phyloP scores from a whole-genome alignment of 92 coral and sea anemone genomes.

The Siderastrea siderea region DNA sequence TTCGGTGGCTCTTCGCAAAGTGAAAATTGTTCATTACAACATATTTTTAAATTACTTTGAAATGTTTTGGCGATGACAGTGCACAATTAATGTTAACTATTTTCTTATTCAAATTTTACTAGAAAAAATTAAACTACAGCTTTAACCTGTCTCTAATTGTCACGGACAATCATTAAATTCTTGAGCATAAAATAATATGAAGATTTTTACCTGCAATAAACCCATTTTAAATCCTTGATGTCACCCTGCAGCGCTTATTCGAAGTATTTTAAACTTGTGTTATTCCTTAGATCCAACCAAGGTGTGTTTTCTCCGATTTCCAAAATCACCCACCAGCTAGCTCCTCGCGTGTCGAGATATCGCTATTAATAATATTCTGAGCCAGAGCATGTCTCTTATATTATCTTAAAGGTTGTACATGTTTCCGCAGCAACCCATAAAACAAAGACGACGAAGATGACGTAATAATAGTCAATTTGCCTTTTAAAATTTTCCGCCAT shows the following conservation, averaged over 20 bases:
- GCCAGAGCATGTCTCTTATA: slow-evolving; percentile 7
- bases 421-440: slow-evolving; percentile 46
- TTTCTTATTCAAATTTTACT: background rate
- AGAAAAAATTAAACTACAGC: background rate
- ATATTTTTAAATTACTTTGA: background rate
- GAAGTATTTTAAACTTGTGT: background rate
- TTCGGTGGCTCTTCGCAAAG: slow-evolving; percentile 1
- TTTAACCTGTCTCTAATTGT: slow-evolving; percentile 1
- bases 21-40: background rate
- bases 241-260: background rate
- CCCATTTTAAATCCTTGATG: background rate
- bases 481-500: slow-evolving; percentile 30
- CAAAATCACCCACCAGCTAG: background rate
- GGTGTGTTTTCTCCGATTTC: background rate
- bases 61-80: background rate
- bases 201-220: slow-evolving; percentile 8
- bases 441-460: slow-evolving; percentile 14
- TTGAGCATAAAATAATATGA: background rate
- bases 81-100: background rate
- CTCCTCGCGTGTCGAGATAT: slow-evolving; percentile 42
- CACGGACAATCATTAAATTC: background rate
- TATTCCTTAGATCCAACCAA: no score
- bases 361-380: slow-evolving; percentile 32
- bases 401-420: background rate
- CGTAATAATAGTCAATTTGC: slow-evolving; percentile 13